Percentiles rank a stretch among this genome's conserved stretches.
Evolutionary conservation across 1,140 invertebrate species (phyloP).

Genomic region (Diorhabda elongata): DNA sequence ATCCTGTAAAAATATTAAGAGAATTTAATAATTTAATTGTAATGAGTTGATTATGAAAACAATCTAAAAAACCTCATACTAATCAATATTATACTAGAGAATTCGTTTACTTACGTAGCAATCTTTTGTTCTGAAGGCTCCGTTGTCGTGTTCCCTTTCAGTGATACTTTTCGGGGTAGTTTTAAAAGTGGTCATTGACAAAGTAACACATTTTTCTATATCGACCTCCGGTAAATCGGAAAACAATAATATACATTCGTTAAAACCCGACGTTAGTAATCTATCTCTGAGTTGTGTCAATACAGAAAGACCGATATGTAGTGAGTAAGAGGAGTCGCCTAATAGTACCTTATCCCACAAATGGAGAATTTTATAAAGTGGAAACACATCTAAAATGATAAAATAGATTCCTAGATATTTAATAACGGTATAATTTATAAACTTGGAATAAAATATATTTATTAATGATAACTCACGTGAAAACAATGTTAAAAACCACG

Average conservation of each 20-base stretch:
- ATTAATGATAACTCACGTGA: conserved; percentile 73
- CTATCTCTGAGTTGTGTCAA: conserved; percentile 82
- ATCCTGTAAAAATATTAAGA: conserved; percentile 52
- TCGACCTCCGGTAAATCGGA: conserved; percentile 97
- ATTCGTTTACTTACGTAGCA: conserved; percentile 12
- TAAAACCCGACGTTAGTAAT: conserved; percentile 86
- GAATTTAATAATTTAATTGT: too few relatives aligned
- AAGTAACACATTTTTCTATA: conserved; percentile 87
- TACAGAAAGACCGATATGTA: conserved; percentile 93
- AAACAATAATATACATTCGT: conserved; percentile 95
- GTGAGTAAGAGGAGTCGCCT: conserved; percentile 88
- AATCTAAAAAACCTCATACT: neutral
- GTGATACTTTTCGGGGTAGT: conserved; percentile 85
- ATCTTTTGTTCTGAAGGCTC: conserved; percentile 13
- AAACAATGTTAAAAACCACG: conserved; percentile 99
- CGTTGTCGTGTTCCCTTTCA: conserved; percentile 67
- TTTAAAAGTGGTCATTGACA: conserved; percentile 82
- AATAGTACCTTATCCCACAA: conserved; percentile 95
- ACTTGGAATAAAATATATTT: neutral
- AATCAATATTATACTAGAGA: too few relatives aligned
- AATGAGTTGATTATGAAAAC: neutral
- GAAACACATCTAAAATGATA: conserved; percentile 82
- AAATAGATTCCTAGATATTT: neutral
- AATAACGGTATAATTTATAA: neutral
- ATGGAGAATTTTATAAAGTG: conserved; percentile 96